Conservation (phyloP, 2,113 vertebrate species). For the Stercorarius parasiticus region DNA sequence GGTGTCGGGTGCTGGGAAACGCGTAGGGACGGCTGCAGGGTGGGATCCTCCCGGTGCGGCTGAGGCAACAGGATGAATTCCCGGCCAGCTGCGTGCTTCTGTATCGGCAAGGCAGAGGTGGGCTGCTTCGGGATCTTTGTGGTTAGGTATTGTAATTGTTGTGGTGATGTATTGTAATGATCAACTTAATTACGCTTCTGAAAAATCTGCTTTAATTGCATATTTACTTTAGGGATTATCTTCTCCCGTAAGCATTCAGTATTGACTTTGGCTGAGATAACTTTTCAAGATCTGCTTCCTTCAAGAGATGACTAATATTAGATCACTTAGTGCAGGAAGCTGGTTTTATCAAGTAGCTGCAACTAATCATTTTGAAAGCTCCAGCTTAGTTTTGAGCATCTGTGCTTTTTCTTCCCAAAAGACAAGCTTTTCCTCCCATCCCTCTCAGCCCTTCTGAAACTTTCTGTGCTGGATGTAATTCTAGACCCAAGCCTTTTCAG, state of each 20-base stretch:
- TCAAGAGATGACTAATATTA: slow-evolving; percentile 28
- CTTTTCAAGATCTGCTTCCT: slow-evolving; percentile 24
- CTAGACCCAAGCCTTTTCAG: neutral
- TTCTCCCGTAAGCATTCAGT: neutral
- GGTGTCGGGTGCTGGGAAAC: neutral
- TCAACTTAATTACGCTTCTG: neutral
- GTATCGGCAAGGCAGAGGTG: neutral
- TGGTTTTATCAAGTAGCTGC: slow-evolving; percentile 19
- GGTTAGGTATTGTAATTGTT: neutral
- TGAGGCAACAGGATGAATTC: neutral
- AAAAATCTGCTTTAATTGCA: slow-evolving; percentile 25
- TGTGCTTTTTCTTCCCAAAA: neutral
- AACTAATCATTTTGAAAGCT: slow-evolving; percentile 29
- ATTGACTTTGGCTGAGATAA: slow-evolving; percentile 45
- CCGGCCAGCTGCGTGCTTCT: neutral
- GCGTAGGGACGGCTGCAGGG: neutral
- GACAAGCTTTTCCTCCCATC: neutral
- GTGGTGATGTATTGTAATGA: neutral
- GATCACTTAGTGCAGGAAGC: neutral
- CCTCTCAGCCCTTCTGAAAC: neutral
- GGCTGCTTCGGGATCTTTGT: neutral
- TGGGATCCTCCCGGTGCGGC: neutral
- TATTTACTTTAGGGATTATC: slow-evolving; percentile 47
- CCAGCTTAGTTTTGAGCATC: neutral
- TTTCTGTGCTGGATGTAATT: neutral